Percentiles rank a stretch among this genome's conserved stretches.
phyloP scores from a whole-genome alignment of 2,888 invertebrate genomes.

The Microctonus brassicae region DNA sequence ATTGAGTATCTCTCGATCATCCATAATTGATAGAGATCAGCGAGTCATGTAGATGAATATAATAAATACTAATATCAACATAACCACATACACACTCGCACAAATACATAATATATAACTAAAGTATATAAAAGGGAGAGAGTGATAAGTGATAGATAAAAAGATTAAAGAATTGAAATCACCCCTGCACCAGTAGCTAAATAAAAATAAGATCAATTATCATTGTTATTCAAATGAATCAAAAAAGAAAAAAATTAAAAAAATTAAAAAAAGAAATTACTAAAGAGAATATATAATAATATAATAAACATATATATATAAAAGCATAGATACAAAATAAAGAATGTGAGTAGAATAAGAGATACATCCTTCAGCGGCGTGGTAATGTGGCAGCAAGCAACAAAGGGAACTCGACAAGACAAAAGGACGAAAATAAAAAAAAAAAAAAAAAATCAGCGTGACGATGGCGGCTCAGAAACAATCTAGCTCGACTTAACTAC shows the following conservation, averaged over 20 bases:
- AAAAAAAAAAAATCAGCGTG: constrained; percentile 51
- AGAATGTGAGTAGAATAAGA: constrained; percentile 14
- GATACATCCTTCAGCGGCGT: not conserved
- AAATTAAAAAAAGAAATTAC: no score
- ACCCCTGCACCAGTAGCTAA: not conserved
- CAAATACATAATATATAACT: no score
- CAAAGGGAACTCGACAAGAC: constrained; percentile 8
- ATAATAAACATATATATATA: constrained; percentile 5
- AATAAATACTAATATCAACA: no score
- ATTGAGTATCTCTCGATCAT: no score
- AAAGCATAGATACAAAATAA: not conserved
- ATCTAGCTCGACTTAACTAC: constrained; percentile 64
- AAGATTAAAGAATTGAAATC: no score
- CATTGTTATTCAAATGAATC: not conserved
- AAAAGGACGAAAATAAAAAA: constrained; percentile 39
- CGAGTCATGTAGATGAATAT: no score
- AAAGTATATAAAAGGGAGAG: no score
- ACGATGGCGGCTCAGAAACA: constrained; percentile 61
- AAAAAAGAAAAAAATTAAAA: not conserved
- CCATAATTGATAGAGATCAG: no score
- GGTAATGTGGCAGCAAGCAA: constrained; percentile 14
- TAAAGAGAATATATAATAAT: no score
- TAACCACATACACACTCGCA: no score
- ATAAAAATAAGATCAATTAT: not conserved
- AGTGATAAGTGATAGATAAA: no score